These are phyloP conservation scores for Lutjanus campechanus DNA, from an alignment of 2,797 vertebrate species.

Conservation along the genomic window DNA sequence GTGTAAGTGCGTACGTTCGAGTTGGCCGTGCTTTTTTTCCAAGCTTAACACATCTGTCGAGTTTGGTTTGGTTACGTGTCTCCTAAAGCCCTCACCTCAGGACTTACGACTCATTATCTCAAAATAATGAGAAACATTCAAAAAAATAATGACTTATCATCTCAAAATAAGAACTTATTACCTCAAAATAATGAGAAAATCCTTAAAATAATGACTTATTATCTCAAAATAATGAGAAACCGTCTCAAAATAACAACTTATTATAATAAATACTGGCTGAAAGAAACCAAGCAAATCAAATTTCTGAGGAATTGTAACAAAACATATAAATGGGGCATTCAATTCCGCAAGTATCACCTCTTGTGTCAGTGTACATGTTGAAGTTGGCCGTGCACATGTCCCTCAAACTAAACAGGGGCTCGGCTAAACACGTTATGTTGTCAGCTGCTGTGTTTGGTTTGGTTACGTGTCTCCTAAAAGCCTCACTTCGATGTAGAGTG, in stretches of 20 bases:
- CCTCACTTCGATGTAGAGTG: slow-evolving; percentile 45
- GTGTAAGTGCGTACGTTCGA: background rate
- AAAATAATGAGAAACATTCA: too few relatives aligned
- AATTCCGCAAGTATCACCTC: background rate
- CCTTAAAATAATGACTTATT: too few relatives aligned
- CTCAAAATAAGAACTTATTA: too few relatives aligned
- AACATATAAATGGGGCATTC: background rate
- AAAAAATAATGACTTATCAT: too few relatives aligned
- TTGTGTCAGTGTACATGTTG: background rate
- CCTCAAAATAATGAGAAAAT: too few relatives aligned
- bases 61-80: slow-evolving; percentile 42
- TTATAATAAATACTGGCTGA: too few relatives aligned
- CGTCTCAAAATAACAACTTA: too few relatives aligned
- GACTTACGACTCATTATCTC: too few relatives aligned
- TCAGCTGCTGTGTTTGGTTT: slow-evolving; percentile 29
- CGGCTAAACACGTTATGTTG: slow-evolving; percentile 18
- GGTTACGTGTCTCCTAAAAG: slow-evolving; percentile 52
- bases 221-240: too few relatives aligned
- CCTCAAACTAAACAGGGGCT: slow-evolving; percentile 11
- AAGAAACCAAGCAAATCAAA: too few relatives aligned
- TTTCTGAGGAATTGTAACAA: background rate
- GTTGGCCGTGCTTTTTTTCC: slow-evolving; percentile 14
- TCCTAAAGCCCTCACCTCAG: slow-evolving; percentile 39
- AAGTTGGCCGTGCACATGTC: slow-evolving; percentile 4
- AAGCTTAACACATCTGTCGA: slow-evolving; percentile 14